Conservation (phyloP, 2,888 invertebrate species). For the Sisyra nigra region DNA sequence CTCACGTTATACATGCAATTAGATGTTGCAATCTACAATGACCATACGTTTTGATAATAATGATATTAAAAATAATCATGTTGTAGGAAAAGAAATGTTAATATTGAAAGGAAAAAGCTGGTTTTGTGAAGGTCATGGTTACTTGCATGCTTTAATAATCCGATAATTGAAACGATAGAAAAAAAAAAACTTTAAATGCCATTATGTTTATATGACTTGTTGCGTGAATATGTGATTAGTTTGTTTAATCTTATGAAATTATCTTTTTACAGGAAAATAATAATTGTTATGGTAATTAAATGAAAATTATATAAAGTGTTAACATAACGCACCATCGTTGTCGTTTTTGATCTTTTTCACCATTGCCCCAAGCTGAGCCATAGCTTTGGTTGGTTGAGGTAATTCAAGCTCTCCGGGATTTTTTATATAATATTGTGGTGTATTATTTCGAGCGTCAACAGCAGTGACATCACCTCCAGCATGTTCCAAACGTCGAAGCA, state of each 20-base stretch:
- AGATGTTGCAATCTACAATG: no score
- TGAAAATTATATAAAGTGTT: neutral
- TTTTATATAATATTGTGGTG: constrained; percentile 38
- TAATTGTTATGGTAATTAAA: neutral
- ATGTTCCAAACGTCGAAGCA: constrained; percentile 41
- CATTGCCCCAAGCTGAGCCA: constrained; percentile 1
- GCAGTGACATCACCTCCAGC: constrained; percentile 45
- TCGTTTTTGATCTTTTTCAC: neutral
- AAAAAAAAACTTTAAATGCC: no score
- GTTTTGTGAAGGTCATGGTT: no score
- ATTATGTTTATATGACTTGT: no score
- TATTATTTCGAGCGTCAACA: constrained; percentile 38
- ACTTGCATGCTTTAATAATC: no score
- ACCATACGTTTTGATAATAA: no score
- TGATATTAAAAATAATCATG: no score
- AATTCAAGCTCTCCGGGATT: constrained; percentile 36
- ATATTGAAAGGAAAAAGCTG: no score
- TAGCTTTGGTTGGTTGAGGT: constrained; percentile 23
- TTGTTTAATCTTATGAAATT: neutral
- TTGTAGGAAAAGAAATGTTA: no score
- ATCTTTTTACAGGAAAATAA: neutral
- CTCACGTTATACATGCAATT: no score
- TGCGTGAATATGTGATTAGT: neutral
- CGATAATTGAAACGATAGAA: no score
- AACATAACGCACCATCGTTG: neutral